A percentile compares a stretch with the other conserved stretches of the same genome.
phyloP scores from a whole-genome alignment of 2,888 invertebrate species.

The Diachrysia chrysitis region DNA sequence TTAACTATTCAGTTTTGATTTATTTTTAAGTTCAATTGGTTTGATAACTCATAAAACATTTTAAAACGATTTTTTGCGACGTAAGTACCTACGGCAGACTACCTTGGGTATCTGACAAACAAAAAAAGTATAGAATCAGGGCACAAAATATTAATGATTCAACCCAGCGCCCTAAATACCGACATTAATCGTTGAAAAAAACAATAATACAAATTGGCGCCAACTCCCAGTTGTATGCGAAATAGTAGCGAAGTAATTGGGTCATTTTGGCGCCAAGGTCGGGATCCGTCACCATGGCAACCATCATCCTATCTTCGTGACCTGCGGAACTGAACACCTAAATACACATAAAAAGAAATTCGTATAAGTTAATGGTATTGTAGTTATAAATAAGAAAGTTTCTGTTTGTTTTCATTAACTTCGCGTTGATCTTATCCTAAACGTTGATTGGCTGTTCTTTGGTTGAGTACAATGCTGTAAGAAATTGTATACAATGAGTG shows the following conservation, averaged over 20 bases:
- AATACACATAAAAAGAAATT: not conserved
- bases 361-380: not conserved
- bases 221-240: slow-evolving; percentile 29
- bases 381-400: slow-evolving; percentile 5
- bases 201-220: slow-evolving; percentile 47
- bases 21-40: not conserved
- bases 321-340: not conserved
- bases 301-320: slow-evolving; percentile 8
- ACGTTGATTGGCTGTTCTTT: too few relatives aligned
- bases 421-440: too few relatives aligned
- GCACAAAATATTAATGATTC: slow-evolving; percentile 31
- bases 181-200: slow-evolving; percentile 36
- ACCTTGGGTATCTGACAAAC: not conserved
- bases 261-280: slow-evolving; percentile 33
- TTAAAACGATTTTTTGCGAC: not conserved
- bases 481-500: slow-evolving; percentile 18
- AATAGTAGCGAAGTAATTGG: slow-evolving; percentile 37
- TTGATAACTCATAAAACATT: not conserved
- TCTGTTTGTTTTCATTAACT: slow-evolving; percentile 11
- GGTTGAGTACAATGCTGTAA: slow-evolving; percentile 6
- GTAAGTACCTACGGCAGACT: too few relatives aligned
- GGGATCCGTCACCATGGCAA: slow-evolving; percentile 25
- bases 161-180: slow-evolving; percentile 49
- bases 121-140: slow-evolving; percentile 9
- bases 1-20: not conserved